Evolutionary conservation across 2,113 vertebrate species (phyloP).

Genomic region (Narcine bancroftii): DNA sequence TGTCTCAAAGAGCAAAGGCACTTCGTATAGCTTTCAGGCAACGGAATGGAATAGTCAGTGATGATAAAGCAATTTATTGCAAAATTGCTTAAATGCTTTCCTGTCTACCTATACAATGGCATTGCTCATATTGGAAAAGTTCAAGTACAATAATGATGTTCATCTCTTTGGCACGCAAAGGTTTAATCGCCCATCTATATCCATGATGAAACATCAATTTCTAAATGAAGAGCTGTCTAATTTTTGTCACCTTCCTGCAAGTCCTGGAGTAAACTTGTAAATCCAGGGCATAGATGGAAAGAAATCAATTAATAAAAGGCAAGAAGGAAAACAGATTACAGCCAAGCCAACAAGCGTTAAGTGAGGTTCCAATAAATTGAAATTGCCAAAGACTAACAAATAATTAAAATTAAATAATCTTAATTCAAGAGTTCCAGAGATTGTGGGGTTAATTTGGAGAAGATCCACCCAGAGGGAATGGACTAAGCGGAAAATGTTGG

Average conservation of each 20-base stretch:
- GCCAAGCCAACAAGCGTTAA: neutral
- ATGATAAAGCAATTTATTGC: neutral
- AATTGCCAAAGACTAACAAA: neutral
- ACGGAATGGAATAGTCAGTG: neutral
- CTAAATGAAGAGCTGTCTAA: neutral
- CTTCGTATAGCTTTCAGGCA: neutral
- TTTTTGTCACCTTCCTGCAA: neutral
- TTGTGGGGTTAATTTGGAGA: neutral
- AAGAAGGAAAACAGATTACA: neutral
- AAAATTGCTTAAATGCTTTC: neutral
- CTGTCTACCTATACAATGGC: neutral
- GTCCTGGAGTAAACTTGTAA: neutral
- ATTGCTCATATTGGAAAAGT: neutral
- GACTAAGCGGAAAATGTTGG: no score
- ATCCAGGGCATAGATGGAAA: neutral
- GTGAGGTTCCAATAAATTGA: neutral
- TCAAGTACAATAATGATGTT: neutral
- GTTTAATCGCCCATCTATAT: neutral
- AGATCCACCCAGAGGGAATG: neutral
- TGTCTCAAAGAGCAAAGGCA: neutral
- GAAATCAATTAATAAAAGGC: neutral
- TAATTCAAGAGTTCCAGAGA: neutral
- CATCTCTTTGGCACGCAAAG: neutral
- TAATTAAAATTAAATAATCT: neutral
- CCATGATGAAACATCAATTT: neutral